A percentile compares a stretch with the other conserved stretches of the same genome.
phyloP scores from a whole-genome alignment of 2,888 invertebrate species.

The Pristionchus mayeri region DNA sequence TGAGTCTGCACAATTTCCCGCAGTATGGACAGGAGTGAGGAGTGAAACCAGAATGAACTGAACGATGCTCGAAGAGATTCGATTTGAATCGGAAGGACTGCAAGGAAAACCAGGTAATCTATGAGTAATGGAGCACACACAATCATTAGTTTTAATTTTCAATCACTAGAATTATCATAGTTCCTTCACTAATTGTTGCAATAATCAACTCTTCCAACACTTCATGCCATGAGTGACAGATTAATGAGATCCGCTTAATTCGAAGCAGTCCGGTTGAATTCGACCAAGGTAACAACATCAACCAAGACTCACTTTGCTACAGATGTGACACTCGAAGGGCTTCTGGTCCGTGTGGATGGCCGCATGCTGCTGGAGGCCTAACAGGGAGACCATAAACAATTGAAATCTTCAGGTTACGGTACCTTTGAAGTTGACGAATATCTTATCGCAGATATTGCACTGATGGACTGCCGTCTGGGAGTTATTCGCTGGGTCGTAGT shows the following conservation, averaged over 20 bases:
- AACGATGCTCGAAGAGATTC: slow-evolving; percentile 76
- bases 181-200: background rate
- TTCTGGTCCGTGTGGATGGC: slow-evolving; percentile 76
- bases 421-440: slow-evolving; percentile 76
- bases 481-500: slow-evolving; percentile 48
- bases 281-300: background rate
- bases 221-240: background rate
- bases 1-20: slow-evolving; percentile 75
- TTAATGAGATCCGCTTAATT: background rate
- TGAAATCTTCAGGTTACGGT: background rate
- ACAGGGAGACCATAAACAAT: background rate
- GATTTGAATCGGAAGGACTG: slow-evolving; percentile 74
- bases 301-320: slow-evolving; percentile 64
- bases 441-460: slow-evolving; percentile 74
- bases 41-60: slow-evolving; percentile 73
- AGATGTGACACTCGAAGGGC: slow-evolving; percentile 75
- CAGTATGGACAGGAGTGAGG: slow-evolving; percentile 75
- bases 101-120: background rate
- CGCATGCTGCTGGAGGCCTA: slow-evolving; percentile 75
- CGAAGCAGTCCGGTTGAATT: background rate
- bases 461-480: slow-evolving; percentile 71
- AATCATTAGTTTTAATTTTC: background rate
- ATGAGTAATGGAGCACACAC: background rate
- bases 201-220: background rate
- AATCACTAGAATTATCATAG: background rate